Conservation (phyloP, 2,888 invertebrate species). For the Drosophila prostipennis region DNA sequence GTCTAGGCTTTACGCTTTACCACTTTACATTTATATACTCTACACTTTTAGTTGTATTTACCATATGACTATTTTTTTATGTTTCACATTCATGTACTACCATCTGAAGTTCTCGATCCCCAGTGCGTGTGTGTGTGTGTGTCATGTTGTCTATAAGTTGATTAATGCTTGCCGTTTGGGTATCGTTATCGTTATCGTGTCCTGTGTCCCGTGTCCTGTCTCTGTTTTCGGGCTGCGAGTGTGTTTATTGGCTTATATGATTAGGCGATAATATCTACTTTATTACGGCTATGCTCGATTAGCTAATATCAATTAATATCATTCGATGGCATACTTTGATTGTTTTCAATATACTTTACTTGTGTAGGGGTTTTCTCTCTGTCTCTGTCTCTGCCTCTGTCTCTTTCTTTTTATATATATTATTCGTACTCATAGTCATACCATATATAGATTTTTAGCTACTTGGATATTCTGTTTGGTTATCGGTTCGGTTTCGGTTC, state of each 20-base stretch:
- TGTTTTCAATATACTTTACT: slow-evolving; percentile 61
- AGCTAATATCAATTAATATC: slow-evolving; percentile 76
- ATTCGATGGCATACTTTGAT: slow-evolving; percentile 79
- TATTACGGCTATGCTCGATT: slow-evolving; percentile 56
- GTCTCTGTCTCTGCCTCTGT: slow-evolving; percentile 35
- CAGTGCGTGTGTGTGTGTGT: slow-evolving; percentile 18
- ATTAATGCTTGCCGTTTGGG: slow-evolving; percentile 40
- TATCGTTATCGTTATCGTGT: slow-evolving; percentile 8
- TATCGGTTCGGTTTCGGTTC: slow-evolving; percentile 36
- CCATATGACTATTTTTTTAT: slow-evolving; percentile 35
- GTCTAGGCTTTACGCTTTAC: slow-evolving; percentile 37
- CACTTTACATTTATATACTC: slow-evolving; percentile 39
- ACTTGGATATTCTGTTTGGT: slow-evolving; percentile 43
- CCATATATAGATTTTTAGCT: slow-evolving; percentile 41
- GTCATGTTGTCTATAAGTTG: slow-evolving; percentile 42
- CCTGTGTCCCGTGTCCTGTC: slow-evolving; percentile 16
- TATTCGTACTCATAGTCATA: slow-evolving; percentile 36
- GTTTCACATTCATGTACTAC: slow-evolving; percentile 49
- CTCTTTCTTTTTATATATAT: background rate
- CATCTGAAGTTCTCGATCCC: slow-evolving; percentile 7
- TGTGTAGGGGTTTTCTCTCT: slow-evolving; percentile 39
- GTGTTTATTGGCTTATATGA: slow-evolving; percentile 42
- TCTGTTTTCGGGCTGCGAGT: slow-evolving; percentile 40
- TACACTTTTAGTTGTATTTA: slow-evolving; percentile 40
- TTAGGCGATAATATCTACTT: slow-evolving; percentile 51